Evolutionary conservation across 1,140 invertebrate species (phyloP), one percentile per base, ranked within the genome.

Genomic region (Ceratina australensis): DNA sequence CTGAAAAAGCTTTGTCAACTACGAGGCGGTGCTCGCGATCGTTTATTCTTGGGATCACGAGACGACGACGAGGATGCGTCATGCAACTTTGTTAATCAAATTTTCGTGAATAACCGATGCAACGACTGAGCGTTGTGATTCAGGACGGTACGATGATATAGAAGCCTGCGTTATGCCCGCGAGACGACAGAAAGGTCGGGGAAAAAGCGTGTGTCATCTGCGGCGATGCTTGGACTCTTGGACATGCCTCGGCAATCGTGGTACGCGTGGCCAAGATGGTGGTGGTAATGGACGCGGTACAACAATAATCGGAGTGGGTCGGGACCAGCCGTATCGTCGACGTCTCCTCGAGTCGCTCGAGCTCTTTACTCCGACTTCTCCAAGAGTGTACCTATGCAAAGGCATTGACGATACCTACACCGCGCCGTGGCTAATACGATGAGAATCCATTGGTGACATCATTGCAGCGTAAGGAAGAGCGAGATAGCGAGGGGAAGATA

Each of bases 241-340:
- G 72, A 74, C 68, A 82, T 47, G 63, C 60, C 79, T 82, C 71
- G 73, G 79, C 73, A 81, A 74, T 73, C 80, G 81, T 74, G 80
- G 68, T 65, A 81, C 74, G 79, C 80, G 81, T 79, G 80, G 68
- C 69, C 71, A 54, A 72, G 69, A 74, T 78, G 54, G 68, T 67
- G 79, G 79, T 65, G 54, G 72, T 54, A 78, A 69, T 77, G 54
- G 50, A 42, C 80, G 81, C 66, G 71, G 66, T 16, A 67, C 26
- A 18, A 77, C 72, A 65, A 74, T 68, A 69, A 52, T 60, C 52
- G 54, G 22, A 59, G 20, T 42, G 5, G 33, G 33, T 42, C 33
- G 33, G 33, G 5, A 42, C 33, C 33, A 42, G 33, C 33, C 33
- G 33, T 5, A 42, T 16, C 72, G 74, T 81, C 65, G 82, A 33